These are phyloP conservation scores for Riparia riparia DNA, from an alignment of 2,113 vertebrate species.

Conservation along the genomic window DNA sequence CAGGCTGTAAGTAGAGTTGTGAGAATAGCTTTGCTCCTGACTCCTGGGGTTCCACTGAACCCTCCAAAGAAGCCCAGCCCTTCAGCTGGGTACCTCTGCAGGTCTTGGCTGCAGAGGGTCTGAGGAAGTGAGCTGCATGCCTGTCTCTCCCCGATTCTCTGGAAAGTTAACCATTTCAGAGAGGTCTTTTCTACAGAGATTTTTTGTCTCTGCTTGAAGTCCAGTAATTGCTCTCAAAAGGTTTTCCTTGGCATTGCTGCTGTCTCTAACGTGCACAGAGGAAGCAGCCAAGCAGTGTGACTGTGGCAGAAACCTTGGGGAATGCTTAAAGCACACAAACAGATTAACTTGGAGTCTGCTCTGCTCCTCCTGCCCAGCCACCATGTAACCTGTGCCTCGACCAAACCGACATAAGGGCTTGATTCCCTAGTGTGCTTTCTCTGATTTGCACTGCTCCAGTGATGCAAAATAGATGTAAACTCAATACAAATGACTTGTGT, in stretches of 20 bases:
- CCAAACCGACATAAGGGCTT: neutral
- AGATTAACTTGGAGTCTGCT: neutral
- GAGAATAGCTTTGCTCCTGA: neutral
- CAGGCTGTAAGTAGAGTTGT: neutral
- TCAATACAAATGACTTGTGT: neutral
- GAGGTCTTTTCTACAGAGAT: neutral
- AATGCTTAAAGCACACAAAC: neutral
- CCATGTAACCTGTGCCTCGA: rapidly evolving
- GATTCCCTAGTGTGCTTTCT: neutral
- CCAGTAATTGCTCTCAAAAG: neutral
- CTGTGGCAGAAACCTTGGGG: neutral
- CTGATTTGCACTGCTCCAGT: neutral
- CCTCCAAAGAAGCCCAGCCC: neutral
- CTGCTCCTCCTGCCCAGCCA: neutral
- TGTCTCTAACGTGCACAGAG: neutral
- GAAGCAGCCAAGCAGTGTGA: neutral
- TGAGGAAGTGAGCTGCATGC: neutral
- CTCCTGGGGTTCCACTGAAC: neutral
- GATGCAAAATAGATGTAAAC: neutral
- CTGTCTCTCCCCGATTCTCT: rapidly evolving
- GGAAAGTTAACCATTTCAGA: neutral
- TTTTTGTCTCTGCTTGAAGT: neutral
- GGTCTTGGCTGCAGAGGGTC: neutral
- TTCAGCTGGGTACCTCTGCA: neutral
- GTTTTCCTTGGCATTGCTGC: neutral